Percentiles rank a stretch among this genome's conserved stretches.
Conservation (phyloP, 2,888 invertebrate genomes). For the Lasioglossum lativentre region DNA sequence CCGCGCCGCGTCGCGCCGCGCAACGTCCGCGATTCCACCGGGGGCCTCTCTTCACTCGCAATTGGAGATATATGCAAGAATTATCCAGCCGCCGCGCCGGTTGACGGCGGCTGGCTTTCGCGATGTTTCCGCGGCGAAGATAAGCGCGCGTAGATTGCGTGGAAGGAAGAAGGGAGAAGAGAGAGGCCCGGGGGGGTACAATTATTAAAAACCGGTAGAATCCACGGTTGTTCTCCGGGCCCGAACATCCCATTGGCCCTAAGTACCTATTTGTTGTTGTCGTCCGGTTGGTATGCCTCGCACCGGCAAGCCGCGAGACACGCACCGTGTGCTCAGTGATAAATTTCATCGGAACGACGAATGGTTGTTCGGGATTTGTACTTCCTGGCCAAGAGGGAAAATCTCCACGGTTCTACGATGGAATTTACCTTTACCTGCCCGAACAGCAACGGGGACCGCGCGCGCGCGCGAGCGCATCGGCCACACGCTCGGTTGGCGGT, state of each 20-base stretch:
- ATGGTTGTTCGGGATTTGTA: conserved; percentile 64
- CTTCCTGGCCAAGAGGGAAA: conserved; percentile 63
- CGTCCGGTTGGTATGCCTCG: conserved; percentile 58
- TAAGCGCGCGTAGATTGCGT: conserved; percentile 55
- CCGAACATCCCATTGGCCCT: conserved; percentile 68
- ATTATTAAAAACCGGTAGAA: conserved; percentile 75
- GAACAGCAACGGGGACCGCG: neutral
- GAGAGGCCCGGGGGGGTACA: conserved; percentile 49
- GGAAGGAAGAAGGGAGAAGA: neutral
- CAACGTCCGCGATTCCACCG: conserved; percentile 38
- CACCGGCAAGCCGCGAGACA: conserved; percentile 43
- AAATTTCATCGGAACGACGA: conserved; percentile 70
- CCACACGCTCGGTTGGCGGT: neutral
- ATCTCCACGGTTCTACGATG: conserved; percentile 36
- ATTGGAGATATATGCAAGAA: conserved; percentile 66
- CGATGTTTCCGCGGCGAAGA: conserved; percentile 60
- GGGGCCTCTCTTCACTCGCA: conserved; percentile 34
- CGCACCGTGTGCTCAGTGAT: conserved; percentile 66
- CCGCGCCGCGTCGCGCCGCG: conserved; percentile 15
- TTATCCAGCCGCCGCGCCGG: conserved; percentile 54
- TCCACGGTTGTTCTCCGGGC: conserved; percentile 65
- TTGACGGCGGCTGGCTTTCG: conserved; percentile 53
- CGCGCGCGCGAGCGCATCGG: neutral
- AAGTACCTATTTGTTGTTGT: conserved; percentile 75
- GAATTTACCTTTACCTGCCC: conserved; percentile 45